Evolutionary conservation across 2,113 vertebrate species (phyloP).

Genomic region (Boulengeromyrus knoepffleri): DNA sequence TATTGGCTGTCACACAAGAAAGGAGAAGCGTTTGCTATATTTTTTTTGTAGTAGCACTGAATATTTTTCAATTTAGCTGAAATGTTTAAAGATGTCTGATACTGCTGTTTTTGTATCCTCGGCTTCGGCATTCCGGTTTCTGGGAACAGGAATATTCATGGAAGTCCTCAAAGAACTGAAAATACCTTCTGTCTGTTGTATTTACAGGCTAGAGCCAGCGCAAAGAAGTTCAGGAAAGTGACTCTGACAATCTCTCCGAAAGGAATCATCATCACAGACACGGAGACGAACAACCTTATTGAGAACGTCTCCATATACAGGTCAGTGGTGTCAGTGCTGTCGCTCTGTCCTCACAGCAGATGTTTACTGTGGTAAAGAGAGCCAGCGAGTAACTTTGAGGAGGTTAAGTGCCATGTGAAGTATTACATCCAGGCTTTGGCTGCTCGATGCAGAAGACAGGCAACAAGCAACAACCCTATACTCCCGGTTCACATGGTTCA

Average conservation of each 20-base stretch:
- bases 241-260: slow-evolving; percentile 76
- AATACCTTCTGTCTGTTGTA: not conserved
- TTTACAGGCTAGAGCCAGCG: slow-evolving; percentile 68
- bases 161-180: not conserved
- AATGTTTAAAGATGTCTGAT: not conserved
- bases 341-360: not conserved
- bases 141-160: not conserved
- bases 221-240: slow-evolving; percentile 82
- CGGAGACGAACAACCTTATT: slow-evolving; percentile 70
- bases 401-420: not conserved
- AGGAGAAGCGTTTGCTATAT: not conserved
- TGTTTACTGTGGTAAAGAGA: not conserved
- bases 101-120: not conserved
- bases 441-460: not conserved
- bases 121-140: not conserved
- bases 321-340: slow-evolving; percentile 37
- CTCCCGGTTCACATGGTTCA: not conserved
- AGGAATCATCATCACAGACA: slow-evolving; percentile 76
- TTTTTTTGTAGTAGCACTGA: not conserved
- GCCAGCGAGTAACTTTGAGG: not conserved
- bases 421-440: not conserved
- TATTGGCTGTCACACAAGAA: not conserved
- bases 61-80: not conserved
- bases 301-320: slow-evolving; percentile 85
- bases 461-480: not conserved